Conservation (phyloP, 1,140 invertebrate genomes). For the Pygmarrhopalites habei region DNA sequence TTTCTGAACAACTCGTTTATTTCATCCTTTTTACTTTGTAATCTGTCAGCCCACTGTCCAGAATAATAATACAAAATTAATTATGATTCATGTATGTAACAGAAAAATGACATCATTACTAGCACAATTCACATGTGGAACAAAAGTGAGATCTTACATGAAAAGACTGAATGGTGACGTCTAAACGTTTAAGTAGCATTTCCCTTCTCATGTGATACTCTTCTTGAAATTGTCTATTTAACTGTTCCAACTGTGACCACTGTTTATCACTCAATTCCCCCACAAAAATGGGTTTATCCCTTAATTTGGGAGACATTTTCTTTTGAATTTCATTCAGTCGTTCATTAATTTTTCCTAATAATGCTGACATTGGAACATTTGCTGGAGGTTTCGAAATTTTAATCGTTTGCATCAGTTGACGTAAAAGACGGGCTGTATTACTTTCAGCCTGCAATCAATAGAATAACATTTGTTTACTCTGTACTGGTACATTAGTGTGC, state of each 20-base stretch:
- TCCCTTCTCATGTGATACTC: slow-evolving; percentile 78
- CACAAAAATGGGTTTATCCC: slow-evolving; percentile 72
- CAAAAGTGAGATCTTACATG: slow-evolving; percentile 48
- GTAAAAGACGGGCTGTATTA: slow-evolving; percentile 65
- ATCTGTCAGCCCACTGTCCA: slow-evolving; percentile 82
- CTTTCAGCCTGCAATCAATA: slow-evolving; percentile 62
- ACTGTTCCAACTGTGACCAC: slow-evolving; percentile 66
- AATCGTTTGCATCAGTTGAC: slow-evolving; percentile 65
- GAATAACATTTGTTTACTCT: no score
- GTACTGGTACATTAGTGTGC: no score
- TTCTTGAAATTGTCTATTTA: slow-evolving; percentile 52
- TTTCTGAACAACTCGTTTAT: slow-evolving; percentile 63
- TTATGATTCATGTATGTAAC: slow-evolving; percentile 19
- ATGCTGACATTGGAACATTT: slow-evolving; percentile 62
- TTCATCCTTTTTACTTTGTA: slow-evolving; percentile 59
- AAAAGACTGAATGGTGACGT: slow-evolving; percentile 92
- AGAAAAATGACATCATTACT: slow-evolving; percentile 6
- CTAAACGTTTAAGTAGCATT: slow-evolving; percentile 80
- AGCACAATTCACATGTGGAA: no score
- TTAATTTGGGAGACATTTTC: slow-evolving; percentile 20
- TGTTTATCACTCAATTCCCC: slow-evolving; percentile 66
- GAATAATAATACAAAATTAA: slow-evolving; percentile 38
- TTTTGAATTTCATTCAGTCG: slow-evolving; percentile 48
- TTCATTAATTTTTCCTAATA: slow-evolving; percentile 68
- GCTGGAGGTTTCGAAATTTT: slow-evolving; percentile 77